phyloP scores from a whole-genome alignment of 2,888 invertebrate species.

The Papilio elwesi region DNA sequence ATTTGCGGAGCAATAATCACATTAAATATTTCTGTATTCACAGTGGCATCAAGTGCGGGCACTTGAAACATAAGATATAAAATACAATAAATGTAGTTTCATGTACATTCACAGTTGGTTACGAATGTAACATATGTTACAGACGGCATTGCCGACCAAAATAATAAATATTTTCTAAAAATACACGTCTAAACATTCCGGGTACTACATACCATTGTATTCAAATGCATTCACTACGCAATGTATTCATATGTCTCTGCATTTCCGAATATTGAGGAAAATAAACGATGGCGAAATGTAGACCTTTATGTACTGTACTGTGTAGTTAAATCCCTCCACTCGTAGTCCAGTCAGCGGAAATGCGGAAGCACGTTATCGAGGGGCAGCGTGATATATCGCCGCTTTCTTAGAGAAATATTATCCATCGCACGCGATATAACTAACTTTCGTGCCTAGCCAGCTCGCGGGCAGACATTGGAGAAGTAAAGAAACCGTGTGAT shows the following conservation, averaged over 20 bases:
- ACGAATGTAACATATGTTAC: conserved; percentile 3
- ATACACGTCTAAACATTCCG: conserved; percentile 11
- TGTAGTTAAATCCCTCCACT: conserved; percentile 34
- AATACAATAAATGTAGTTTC: background rate
- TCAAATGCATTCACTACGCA: conserved; percentile 14
- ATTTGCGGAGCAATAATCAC: too few relatives aligned
- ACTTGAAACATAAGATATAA: too few relatives aligned
- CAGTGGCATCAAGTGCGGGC: too few relatives aligned
- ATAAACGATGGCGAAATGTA: conserved; percentile 13
- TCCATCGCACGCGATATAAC: conserved; percentile 63
- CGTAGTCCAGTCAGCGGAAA: conserved; percentile 63
- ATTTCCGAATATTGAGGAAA: conserved; percentile 23
- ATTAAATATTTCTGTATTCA: too few relatives aligned
- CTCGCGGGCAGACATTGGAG: background rate
- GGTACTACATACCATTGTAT: conserved; percentile 4
- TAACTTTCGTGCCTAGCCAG: conserved; percentile 43
- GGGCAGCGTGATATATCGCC: conserved; percentile 75
- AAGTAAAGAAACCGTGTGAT: conserved; percentile 19
- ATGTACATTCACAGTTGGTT: background rate
- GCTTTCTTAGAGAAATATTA: conserved; percentile 71
- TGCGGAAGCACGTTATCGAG: conserved; percentile 67
- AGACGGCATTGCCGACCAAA: background rate
- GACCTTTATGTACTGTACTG: conserved; percentile 15
- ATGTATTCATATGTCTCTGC: conserved; percentile 12
- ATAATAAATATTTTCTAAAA: conserved; percentile 16